Evolutionary conservation across 2,797 vertebrate species (phyloP), one percentile per base, ranked within the genome.

Genomic region (Diplodus puntazzo): DNA sequence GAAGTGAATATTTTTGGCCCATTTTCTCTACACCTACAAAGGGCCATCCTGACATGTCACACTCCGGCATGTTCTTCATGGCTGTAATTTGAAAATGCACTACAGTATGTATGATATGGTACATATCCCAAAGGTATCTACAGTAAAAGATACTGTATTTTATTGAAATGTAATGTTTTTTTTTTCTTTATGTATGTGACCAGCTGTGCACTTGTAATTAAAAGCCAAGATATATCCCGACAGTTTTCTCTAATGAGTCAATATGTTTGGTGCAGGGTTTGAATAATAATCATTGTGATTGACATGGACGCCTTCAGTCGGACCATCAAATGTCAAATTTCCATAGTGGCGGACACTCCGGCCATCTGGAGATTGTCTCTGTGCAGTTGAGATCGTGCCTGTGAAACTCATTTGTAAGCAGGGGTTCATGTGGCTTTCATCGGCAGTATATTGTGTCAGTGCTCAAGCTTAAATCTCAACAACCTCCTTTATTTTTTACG

Each of bases 141-240:
- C 65, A 73, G 67, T 61, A 42, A 52, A 72, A 73, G 25, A 84
- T 71, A 57, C 54, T 83, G 82, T 84, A 81, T 52, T n/a, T 82
- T 77, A 80, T 85, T 85, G 53, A 88, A 81, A 75, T 73, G 77
- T 76, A 58, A 59, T 68, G 52, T 79, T 12, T 83, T 63, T 87
- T 30, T 80, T 64, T 30, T 48, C 62, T 71, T 71, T 49, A 70
- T 73, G 53, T 75, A 69, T 73, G 74, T 81, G 55, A 89, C 70
- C 80, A 78, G 77, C 76, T 89, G 88, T 91, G 81, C 82, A 88
- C 88, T 82, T 91, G 82, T 82, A 89, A 94, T 93, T 92, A 94
- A 92, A 91, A 71, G 4, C 48, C 62, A 21, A 85, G 18, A 79
- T 73, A 43, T 79, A 87, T 78, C 67, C 50, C 11, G 73, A 27